Base-by-base conservation (phyloP, 2,113 vertebrate genomes). In the Leucopternis melanops region DNA sequence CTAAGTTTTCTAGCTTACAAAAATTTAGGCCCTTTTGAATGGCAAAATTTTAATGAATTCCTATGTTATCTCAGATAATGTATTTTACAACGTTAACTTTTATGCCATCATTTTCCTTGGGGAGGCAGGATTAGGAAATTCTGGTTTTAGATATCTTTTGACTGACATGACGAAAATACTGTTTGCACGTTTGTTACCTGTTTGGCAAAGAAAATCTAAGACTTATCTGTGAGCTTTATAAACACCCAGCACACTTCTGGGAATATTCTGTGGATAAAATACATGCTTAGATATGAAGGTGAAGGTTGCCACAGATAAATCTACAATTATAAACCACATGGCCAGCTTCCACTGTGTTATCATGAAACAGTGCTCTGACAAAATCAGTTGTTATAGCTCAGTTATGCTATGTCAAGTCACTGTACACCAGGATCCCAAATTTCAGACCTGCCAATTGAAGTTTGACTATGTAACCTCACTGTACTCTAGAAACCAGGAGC, bases 101-200 rank as follows among this genome's bases (percentile, higher is more conserved):
- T 75, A 67, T 63, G 57, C 63, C 54, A 81, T 91, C 11, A 2
- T 77, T 95, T 96, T 94, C 88, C 59, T 72, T n/a, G n/a, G 81
- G 69, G 74, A 92, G 72, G 77, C 44, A 93, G 66, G 62, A 62
- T 92, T 92, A 92, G 62, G 93, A 96, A 95, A 91, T 95, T 92
- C 91, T 94, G 54, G 2, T 25, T 91, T 96, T 95, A 90, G 84
- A 77, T 94, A 92, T 73, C 63, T 87, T 91, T 90, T 95, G 95
- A 96, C 66, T 95, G 91, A 97, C 86, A 54, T 80, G 91, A 95
- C 73, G 92, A 58, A 95, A 92, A 58, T 50, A 75, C n/a, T 80
- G 62, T 91, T 89, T 94, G 78, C 84, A 94, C 67, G 83, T 91
- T 87, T 91, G 71, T 93, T 94, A 88, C 94, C 45, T 6, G 62